Conservation (phyloP, 2,113 vertebrate species). For the Coregonus clupeaformis region DNA sequence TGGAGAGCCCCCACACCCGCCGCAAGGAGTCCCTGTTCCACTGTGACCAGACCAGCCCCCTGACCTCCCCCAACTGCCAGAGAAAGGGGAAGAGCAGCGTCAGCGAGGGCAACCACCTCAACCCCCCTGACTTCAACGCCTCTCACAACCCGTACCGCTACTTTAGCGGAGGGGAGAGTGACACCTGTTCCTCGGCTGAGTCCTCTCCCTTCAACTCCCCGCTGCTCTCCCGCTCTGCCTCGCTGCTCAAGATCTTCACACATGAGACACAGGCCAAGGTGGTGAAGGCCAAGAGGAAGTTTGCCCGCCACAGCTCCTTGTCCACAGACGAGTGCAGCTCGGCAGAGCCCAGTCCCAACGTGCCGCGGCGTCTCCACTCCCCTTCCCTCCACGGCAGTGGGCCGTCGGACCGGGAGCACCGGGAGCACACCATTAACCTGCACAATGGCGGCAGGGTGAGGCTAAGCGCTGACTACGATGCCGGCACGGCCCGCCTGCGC, state of each 20-base stretch:
- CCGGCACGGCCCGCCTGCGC: slow-evolving; percentile 82
- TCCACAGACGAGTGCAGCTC: slow-evolving; percentile 93
- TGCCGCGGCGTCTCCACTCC: slow-evolving; percentile 78
- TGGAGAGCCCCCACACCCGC: slow-evolving; percentile 94
- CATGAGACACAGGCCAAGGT: slow-evolving; percentile 94
- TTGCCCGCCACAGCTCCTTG: slow-evolving; percentile 90
- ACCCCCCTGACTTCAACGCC: slow-evolving; percentile 73
- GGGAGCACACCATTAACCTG: slow-evolving; percentile 82
- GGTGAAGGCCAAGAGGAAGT: slow-evolving; percentile 86
- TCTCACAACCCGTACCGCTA: slow-evolving; percentile 88
- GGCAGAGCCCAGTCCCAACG: slow-evolving; percentile 87
- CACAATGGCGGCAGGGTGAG: slow-evolving; percentile 84
- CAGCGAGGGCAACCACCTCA: slow-evolving; percentile 67
- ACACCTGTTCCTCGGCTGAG: slow-evolving; percentile 94
- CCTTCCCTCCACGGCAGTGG: slow-evolving; percentile 61
- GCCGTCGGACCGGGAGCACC: slow-evolving; percentile 50
- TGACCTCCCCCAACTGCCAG: slow-evolving; percentile 83
- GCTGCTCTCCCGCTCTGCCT: slow-evolving; percentile 89
- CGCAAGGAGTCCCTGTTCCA: slow-evolving; percentile 95
- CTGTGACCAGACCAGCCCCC: slow-evolving; percentile 86
- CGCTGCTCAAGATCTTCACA: slow-evolving; percentile 90
- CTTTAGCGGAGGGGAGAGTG: slow-evolving; percentile 92
- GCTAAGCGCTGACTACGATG: slow-evolving; percentile 85
- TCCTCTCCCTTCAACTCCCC: slow-evolving; percentile 94
- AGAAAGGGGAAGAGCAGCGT: slow-evolving; percentile 71